Evolutionary conservation across 1,140 invertebrate species (phyloP).

Genomic region (Ericerus pela): DNA sequence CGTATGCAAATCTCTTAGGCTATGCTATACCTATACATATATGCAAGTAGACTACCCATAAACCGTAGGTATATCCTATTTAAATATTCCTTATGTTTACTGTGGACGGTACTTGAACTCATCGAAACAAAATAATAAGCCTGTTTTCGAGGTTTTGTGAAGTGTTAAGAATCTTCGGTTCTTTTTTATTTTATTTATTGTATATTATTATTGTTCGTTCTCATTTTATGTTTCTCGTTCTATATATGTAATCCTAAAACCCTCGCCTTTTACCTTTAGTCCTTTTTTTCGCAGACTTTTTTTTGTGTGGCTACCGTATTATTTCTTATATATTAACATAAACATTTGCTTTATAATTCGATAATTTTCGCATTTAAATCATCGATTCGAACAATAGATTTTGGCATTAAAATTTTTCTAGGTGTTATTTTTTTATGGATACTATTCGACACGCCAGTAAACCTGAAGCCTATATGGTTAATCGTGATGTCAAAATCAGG

Average conservation of each 20-base stretch:
- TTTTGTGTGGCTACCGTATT: too few relatives aligned
- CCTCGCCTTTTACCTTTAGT: too few relatives aligned
- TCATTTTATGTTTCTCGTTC: too few relatives aligned
- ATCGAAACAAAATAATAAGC: conserved; percentile 11
- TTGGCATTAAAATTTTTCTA: too few relatives aligned
- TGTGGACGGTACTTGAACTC: conserved; percentile 9
- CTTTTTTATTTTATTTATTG: too few relatives aligned
- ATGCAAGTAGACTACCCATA: too few relatives aligned
- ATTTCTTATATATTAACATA: conserved; percentile 9
- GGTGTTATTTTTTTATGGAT: too few relatives aligned
- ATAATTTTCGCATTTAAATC: conserved; percentile 11
- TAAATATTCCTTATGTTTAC: conserved; percentile 9
- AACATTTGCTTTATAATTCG: conserved; percentile 10
- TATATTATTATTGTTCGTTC: too few relatives aligned
- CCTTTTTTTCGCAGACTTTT: too few relatives aligned
- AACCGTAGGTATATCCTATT: too few relatives aligned
- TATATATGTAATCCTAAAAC: too few relatives aligned
- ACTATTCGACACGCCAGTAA: conserved; percentile 1
- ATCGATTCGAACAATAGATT: neutral
- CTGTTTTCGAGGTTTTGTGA: neutral
- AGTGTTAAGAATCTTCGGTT: conserved; percentile 3
- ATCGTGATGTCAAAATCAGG: conserved; percentile 4
- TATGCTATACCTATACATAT: too few relatives aligned
- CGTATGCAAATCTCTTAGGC: conserved; percentile 12
- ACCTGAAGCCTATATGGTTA: conserved; percentile 4